These are phyloP conservation scores for Furcula furcula DNA, from an alignment of 2,888 invertebrate species.

Conservation along the genomic window DNA sequence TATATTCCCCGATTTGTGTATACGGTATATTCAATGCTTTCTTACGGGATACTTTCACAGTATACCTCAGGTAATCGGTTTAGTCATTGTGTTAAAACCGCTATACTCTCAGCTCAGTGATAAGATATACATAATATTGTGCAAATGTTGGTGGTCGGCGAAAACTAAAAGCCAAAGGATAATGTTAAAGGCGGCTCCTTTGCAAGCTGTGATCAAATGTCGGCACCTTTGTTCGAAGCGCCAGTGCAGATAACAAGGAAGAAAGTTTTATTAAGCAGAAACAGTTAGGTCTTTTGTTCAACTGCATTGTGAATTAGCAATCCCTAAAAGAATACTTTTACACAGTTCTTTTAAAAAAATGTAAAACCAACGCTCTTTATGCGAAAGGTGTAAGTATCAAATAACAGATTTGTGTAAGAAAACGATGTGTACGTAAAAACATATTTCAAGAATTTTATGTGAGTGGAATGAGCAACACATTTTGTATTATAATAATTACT, in stretches of 20 bases:
- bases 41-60: conserved; percentile 8
- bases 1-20: no score
- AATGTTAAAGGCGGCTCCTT: conserved; percentile 60
- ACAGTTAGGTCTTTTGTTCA: conserved; percentile 56
- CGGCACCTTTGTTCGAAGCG: conserved; percentile 60
- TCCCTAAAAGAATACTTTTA: no score
- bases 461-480: no score
- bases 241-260: conserved; percentile 45
- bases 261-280: conserved; percentile 67
- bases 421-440: no score
- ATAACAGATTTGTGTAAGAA: no score
- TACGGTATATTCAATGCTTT: no score
- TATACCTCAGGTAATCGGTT: conserved; percentile 22
- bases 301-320: conserved; percentile 31
- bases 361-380: no score
- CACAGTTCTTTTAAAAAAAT: no score
- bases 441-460: no score
- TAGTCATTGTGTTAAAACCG: conserved; percentile 37
- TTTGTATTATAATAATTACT: not conserved
- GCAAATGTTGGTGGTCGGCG: conserved; percentile 62
- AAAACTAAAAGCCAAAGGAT: conserved; percentile 42
- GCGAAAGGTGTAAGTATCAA: no score
- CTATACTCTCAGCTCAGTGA: conserved; percentile 40
- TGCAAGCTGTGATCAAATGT: conserved; percentile 59
- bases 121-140: conserved; percentile 51